phyloP scores from a whole-genome alignment of 2,113 vertebrate genomes.

The Grus americana region DNA sequence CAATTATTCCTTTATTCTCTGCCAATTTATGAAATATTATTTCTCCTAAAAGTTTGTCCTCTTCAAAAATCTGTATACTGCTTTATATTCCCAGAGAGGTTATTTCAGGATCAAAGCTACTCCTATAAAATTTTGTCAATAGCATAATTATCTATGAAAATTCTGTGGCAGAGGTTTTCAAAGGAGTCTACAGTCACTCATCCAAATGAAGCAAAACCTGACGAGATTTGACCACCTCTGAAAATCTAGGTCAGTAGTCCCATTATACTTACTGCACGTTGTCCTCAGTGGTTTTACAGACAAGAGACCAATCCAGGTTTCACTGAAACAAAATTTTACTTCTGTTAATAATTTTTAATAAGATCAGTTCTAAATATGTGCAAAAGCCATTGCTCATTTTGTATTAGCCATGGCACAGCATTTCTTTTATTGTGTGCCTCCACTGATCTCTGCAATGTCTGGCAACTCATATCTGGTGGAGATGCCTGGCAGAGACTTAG shows the following conservation, averaged over 20 bases:
- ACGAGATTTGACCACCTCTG: neutral
- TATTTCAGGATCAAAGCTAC: neutral
- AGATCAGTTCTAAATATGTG: neutral
- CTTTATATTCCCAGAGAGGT: neutral
- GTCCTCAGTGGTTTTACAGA: neutral
- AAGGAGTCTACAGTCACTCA: neutral
- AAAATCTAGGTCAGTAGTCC: neutral
- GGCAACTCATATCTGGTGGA: neutral
- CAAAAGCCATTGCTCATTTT: neutral
- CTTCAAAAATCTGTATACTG: neutral
- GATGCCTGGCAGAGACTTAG: neutral
- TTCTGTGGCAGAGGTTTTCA: neutral
- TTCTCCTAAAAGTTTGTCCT: neutral
- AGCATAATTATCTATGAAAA: neutral
- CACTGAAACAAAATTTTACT: neutral
- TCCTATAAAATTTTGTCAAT: neutral
- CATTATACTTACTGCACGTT: neutral
- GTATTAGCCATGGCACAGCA: neutral
- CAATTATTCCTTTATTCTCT: neutral
- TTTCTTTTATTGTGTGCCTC: neutral
- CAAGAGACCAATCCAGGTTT: neutral
- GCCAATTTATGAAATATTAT: neutral
- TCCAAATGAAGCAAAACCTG: neutral
- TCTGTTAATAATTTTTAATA: neutral
- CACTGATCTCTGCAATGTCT: neutral